Conservation (phyloP, 2,888 invertebrate genomes). For the Pollenia griseotomentosa region DNA sequence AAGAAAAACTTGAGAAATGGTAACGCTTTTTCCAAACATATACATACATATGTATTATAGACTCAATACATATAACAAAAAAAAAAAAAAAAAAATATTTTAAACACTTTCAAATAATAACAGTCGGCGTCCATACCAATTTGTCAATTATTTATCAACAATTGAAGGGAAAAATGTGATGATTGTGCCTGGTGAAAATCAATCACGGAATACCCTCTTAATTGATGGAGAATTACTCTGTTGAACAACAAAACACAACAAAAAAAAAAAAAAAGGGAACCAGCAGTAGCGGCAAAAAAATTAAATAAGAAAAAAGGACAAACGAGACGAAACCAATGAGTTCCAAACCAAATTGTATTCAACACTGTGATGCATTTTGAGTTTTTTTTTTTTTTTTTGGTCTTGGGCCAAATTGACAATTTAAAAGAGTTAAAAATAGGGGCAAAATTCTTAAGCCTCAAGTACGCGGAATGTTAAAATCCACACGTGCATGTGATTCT, state of each 20-base stretch:
- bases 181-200: slow-evolving; percentile 18
- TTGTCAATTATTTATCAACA: slow-evolving; percentile 25
- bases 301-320: neutral
- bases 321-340: slow-evolving; percentile 8
- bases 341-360: slow-evolving; percentile 38
- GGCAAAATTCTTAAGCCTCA: too few relatives aligned
- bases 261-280: too few relatives aligned
- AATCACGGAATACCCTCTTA: slow-evolving; percentile 40
- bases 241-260: slow-evolving; percentile 9
- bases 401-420: too few relatives aligned
- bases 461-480: too few relatives aligned
- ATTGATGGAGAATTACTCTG: slow-evolving; percentile 3
- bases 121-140: neutral
- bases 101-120: slow-evolving; percentile 6
- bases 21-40: too few relatives aligned
- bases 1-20: too few relatives aligned
- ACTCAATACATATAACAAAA: neutral
- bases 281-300: neutral
- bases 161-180: slow-evolving; percentile 4
- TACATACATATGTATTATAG: too few relatives aligned
- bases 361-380: neutral
- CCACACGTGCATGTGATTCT: too few relatives aligned
- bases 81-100: neutral
- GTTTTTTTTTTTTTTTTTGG: too few relatives aligned
- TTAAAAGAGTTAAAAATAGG: too few relatives aligned